Base-by-base conservation (phyloP, 2,113 vertebrate genomes). In the Brachirus orientalis region DNA sequence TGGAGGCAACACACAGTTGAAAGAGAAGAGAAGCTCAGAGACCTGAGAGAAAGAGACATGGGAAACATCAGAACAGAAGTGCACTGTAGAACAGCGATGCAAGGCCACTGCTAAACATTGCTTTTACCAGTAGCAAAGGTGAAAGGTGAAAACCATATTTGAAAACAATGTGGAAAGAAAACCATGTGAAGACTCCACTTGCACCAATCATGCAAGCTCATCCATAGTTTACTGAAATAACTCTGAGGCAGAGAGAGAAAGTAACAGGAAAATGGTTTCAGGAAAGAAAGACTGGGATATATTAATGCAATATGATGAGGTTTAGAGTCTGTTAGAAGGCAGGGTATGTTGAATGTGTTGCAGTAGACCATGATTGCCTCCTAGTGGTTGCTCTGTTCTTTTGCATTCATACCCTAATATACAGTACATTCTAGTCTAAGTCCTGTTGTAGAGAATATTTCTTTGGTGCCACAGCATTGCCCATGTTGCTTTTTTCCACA, bases 311-410 rank as follows among this genome's bases (percentile, higher is more conserved):
- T 2, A 13, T 12, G 20, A 52, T 41, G 11, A n/a, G 3, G 3
- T 4, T 40, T 11, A 51, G 6, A 9, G 9, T 10, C 38, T 7
- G 6, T 48, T 3, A 61, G 44, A 17, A 40, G 43, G 14, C 9
- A 7, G 14, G 37, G 22, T 13, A 11, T 8, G 13, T 9, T 17
- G 33, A 19, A 13, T 53, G 9, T 19, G 28, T n/a, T 7, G 7
- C 1, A 69, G 45, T 17, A 38, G 65, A 60, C 14, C 61, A 19
- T 33, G 41, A 81, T 14, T 84, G 72, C 71, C 63, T 71, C 62
- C 89, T 84, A n/a, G 75, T 86, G 89, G 86, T 60, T 13, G 0
- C 2, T 63, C 4, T 33, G 6, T n/a, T 6, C 56, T 6, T 73
- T 62, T 78, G 46, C 75, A 59, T 17, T 13, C 1, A 18, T 8